Percentiles rank a stretch among this genome's conserved stretches.
Evolutionary conservation across 2,888 invertebrate genomes (phyloP).

Genomic region (Empis livida): DNA sequence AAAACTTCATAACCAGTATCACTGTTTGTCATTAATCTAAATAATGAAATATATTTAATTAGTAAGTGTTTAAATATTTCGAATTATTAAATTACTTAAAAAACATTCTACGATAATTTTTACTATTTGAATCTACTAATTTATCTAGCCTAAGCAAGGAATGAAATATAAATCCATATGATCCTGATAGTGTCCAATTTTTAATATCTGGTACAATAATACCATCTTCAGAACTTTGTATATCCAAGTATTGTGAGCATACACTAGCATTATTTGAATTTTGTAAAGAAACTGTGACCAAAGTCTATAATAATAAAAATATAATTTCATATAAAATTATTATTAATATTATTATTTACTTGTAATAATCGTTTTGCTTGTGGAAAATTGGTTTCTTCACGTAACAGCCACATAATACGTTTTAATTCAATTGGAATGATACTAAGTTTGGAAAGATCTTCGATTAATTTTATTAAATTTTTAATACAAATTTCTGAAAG

Average conservation of each 20-base stretch:
- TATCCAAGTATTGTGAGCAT: conserved; percentile 41
- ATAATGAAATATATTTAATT: conserved; percentile 9
- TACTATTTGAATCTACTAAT: conserved; percentile 12
- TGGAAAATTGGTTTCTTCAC: conserved; percentile 26
- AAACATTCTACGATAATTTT: conserved; percentile 37
- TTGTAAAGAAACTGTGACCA: conserved; percentile 29
- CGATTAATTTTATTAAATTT: conserved; percentile 42
- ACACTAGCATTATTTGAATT: conserved; percentile 28
- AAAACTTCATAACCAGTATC: conserved; percentile 48
- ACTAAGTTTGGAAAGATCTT: conserved; percentile 43
- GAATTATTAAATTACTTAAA: conserved; percentile 15
- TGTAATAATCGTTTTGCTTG: conserved; percentile 30
- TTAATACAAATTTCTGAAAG: conserved; percentile 36
- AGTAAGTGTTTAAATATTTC: neutral
- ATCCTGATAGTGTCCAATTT: conserved; percentile 43
- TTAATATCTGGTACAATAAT: conserved; percentile 42
- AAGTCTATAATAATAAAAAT: conserved; percentile 18
- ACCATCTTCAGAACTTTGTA: conserved; percentile 38
- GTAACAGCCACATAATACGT: conserved; percentile 36
- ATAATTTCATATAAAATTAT: neutral
- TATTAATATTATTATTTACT: conserved; percentile 14
- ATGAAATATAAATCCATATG: conserved; percentile 46
- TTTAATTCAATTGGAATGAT: conserved; percentile 45
- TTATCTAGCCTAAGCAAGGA: conserved; percentile 41
- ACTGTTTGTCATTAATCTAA: conserved; percentile 38